Conservation (phyloP, 2,888 invertebrate genomes). For the Ametastegia equiseti region DNA sequence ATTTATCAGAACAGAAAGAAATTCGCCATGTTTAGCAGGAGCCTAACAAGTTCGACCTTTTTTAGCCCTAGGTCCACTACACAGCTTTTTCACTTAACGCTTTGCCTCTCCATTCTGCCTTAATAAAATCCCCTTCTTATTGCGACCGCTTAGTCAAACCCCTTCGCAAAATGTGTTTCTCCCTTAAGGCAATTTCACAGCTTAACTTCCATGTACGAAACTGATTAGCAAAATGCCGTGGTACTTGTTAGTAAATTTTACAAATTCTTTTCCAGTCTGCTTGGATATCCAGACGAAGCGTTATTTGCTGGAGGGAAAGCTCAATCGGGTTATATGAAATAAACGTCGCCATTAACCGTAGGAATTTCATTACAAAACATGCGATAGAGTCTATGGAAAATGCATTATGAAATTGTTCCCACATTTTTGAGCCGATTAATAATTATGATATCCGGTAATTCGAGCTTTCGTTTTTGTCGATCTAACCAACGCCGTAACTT, state of each 20-base stretch:
- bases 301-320: neutral
- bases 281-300: neutral
- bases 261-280: conserved; percentile 8
- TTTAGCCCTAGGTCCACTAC: conserved; percentile 4
- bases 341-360: neutral
- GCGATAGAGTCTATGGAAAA: neutral
- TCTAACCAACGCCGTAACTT: neutral
- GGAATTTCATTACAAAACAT: conserved; percentile 12
- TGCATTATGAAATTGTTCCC: neutral
- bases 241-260: neutral
- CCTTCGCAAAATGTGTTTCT: conserved; percentile 21
- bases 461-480: neutral
- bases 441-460: neutral
- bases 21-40: neutral
- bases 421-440: neutral
- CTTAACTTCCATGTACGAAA: conserved; percentile 24
- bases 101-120: neutral
- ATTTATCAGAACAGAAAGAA: neutral
- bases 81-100: conserved; percentile 10
- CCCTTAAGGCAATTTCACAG: conserved; percentile 11
- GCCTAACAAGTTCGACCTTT: conserved; percentile 7
- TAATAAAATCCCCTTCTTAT: conserved; percentile 33
- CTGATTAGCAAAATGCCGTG: conserved; percentile 14
- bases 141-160: conserved; percentile 26
- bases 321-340: neutral